Percentiles rank a stretch among this genome's conserved stretches.
Conservation (phyloP, 2,113 vertebrate species). For the Oplegnathus fasciatus region DNA sequence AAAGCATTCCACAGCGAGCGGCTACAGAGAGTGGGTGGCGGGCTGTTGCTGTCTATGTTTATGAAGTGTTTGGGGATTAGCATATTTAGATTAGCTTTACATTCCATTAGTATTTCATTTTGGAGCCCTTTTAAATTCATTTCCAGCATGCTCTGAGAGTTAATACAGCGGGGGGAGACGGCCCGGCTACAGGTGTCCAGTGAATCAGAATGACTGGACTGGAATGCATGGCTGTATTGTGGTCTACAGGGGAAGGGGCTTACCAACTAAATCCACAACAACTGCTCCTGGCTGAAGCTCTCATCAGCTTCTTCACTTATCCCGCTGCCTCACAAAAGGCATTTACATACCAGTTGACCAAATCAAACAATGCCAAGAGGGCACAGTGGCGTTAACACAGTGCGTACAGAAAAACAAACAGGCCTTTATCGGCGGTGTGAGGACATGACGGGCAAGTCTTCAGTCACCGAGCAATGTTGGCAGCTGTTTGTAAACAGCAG, state of each 20-base stretch:
- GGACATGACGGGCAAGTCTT: background rate
- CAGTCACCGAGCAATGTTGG: background rate
- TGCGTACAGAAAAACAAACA: conserved; percentile 30
- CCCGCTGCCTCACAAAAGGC: conserved; percentile 28
- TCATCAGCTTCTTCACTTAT: conserved; percentile 58
- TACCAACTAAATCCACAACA: conserved; percentile 59
- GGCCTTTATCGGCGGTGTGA: conserved; percentile 4
- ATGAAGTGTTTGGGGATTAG: conserved; percentile 81
- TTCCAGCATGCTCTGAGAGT: conserved; percentile 41
- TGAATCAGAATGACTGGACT: conserved; percentile 60
- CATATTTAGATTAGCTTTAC: conserved; percentile 87
- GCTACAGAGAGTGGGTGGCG: conserved; percentile 76
- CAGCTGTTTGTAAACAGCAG: background rate
- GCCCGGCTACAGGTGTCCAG: conserved; percentile 55
- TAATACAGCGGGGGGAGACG: conserved; percentile 38
- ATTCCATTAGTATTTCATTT: conserved; percentile 83
- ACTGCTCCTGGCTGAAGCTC: conserved; percentile 41
- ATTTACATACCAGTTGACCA: conserved; percentile 55
- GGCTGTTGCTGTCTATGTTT: conserved; percentile 72
- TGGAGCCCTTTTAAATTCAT: conserved; percentile 63
- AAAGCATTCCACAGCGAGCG: conserved; percentile 78
- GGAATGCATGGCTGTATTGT: conserved; percentile 57
- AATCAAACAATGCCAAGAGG: conserved; percentile 34
- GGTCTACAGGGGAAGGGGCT: conserved; percentile 53
- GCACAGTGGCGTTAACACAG: background rate